Base-by-base conservation (phyloP, 1,140 invertebrate species). In the Brachionus calyciflorus region DNA sequence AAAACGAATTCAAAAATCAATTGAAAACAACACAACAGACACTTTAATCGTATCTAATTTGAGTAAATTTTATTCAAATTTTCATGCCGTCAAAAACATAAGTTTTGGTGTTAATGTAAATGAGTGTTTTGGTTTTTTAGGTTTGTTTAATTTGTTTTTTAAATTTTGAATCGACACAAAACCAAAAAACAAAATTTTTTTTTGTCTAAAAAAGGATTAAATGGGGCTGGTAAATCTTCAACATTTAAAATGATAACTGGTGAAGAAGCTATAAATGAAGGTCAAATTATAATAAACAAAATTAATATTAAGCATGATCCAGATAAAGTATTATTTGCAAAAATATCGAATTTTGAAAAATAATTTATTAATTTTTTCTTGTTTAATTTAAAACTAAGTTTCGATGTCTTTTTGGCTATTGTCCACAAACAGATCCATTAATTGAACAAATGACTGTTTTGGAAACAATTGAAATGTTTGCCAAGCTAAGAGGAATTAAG, bases 281-380 rank as follows among this genome's bases (percentile, higher is more conserved):
- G 49, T 6, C 24, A 75, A 21, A 88, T 89, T 70, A 83, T 82
- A 69, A 80, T 86, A 60, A 53, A 49, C 3, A 46, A 28, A 40
- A 21, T 33, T 28, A 63, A 24, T 49, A 37, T 76, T 19, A 19
- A 28, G 3, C n/a, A n/a, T n/a, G 7, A 76, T 44, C 26, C 12
- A 30, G 30, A 44, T 19, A 40, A 60, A 49, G 75, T n/a, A n/a
- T n/a, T n/a, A n/a, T n/a, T n/a, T n/a, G n/a, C n/a, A n/a, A n/a
- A n/a, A n/a, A n/a, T n/a, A n/a, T n/a, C n/a, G n/a, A n/a, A n/a
- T n/a, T n/a, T n/a, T n/a, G n/a, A n/a, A n/a, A n/a, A n/a, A n/a
- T n/a, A n/a, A n/a, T n/a, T n/a, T n/a, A n/a, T n/a, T 76, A 44
- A 51, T 65, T 65, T 51, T n/a, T 51, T 1, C 7, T n/a, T 7